Percentiles rank a stretch among this genome's conserved stretches.
These are phyloP conservation scores for Lacanobia wlatinum DNA, from an alignment of 2,888 invertebrate species.

Conservation along the genomic window DNA sequence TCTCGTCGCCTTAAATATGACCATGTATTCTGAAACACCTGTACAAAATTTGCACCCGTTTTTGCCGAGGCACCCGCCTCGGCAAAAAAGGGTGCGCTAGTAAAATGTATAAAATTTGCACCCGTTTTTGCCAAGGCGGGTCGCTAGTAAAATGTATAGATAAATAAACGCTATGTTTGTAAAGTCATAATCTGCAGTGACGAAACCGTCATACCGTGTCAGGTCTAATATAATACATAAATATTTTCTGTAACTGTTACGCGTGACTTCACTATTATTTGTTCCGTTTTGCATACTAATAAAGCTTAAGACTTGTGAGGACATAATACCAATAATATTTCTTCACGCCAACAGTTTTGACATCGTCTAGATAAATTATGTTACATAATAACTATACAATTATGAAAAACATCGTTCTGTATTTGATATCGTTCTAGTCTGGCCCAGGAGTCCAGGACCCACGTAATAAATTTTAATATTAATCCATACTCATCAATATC, in stretches of 20 bases:
- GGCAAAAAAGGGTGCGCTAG: too few relatives aligned
- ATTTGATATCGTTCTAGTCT: neutral
- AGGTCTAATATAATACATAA: constrained; percentile 16
- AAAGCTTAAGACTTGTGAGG: constrained; percentile 1
- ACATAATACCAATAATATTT: constrained; percentile 1
- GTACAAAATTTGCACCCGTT: too few relatives aligned
- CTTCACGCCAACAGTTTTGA: neutral
- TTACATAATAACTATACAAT: neutral
- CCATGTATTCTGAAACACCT: too few relatives aligned
- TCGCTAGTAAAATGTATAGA: neutral
- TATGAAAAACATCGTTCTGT: constrained; percentile 1
- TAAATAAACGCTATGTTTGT: neutral
- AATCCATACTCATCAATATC: constrained; percentile 11
- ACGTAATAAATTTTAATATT: too few relatives aligned
- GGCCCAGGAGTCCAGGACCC: too few relatives aligned
- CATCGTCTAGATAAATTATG: neutral
- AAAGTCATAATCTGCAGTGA: neutral
- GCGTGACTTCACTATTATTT: neutral
- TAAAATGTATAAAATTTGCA: neutral
- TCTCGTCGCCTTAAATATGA: too few relatives aligned
- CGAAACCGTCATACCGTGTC: neutral
- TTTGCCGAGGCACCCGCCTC: too few relatives aligned
- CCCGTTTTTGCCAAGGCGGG: too few relatives aligned
- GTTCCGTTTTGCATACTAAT: constrained; percentile 14
- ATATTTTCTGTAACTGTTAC: constrained; percentile 10